Conservation (phyloP, 2,888 invertebrate species). For the Brachycybe producta region DNA sequence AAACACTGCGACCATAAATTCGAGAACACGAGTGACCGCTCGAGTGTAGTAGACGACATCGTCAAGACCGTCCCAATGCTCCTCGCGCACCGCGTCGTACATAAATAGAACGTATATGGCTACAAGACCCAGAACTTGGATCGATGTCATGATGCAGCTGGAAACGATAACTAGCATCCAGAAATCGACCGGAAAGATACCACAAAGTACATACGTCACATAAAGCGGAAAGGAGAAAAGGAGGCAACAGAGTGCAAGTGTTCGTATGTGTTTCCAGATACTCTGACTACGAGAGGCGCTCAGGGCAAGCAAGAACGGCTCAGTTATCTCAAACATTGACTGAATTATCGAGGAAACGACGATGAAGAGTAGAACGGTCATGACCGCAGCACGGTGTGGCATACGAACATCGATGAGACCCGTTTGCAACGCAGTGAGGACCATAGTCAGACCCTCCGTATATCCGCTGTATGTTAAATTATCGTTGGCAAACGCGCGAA, state of each 20-base stretch:
- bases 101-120: constrained; percentile 39
- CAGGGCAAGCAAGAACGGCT: constrained; percentile 39
- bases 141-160: constrained; percentile 38
- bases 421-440: constrained; percentile 41
- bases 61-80: constrained; percentile 40
- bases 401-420: constrained; percentile 39
- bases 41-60: constrained; percentile 40
- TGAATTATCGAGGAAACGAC: constrained; percentile 43
- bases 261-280: constrained; percentile 32
- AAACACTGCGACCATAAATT: constrained; percentile 40
- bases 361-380: constrained; percentile 41
- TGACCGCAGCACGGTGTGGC: constrained; percentile 38
- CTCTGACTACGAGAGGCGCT: constrained; percentile 36
- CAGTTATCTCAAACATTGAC: constrained; percentile 41
- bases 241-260: constrained; percentile 33
- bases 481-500: constrained; percentile 29
- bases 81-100: constrained; percentile 35
- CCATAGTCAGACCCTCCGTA: constrained; percentile 42
- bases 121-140: constrained; percentile 39
- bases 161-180: constrained; percentile 42
- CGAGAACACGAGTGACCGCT: constrained; percentile 37
- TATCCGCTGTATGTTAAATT: constrained; percentile 35
- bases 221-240: constrained; percentile 36
- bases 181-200: constrained; percentile 37
- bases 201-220: constrained; percentile 36